Evolutionary conservation across 2,888 invertebrate species (phyloP).

Genomic region (Sminthurinus aureus): DNA sequence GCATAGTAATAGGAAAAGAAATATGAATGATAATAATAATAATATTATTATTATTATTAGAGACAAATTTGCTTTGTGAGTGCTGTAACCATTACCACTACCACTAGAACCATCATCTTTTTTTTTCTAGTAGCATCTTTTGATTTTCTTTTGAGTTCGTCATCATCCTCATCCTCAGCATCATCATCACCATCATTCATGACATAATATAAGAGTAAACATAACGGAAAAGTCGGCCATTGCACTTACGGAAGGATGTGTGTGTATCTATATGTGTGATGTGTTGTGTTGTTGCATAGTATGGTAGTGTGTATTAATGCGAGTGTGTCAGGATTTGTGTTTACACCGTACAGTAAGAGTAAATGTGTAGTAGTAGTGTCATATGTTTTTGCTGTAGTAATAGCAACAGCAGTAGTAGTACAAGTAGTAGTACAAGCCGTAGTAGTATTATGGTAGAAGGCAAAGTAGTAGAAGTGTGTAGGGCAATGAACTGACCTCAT

Average conservation of each 20-base stretch:
- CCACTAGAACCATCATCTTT: background rate
- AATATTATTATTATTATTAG: too few species aligned
- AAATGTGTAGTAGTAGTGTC: background rate
- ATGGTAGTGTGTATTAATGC: slow-evolving; percentile 26
- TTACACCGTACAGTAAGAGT: slow-evolving; percentile 30
- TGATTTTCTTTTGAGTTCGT: background rate
- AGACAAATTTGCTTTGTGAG: too few species aligned
- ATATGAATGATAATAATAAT: too few species aligned
- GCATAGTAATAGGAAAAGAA: background rate
- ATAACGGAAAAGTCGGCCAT: slow-evolving; percentile 42
- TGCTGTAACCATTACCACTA: background rate
- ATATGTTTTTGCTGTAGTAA: too few species aligned
- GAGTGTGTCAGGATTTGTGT: slow-evolving; percentile 13
- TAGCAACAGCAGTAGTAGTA: too few species aligned
- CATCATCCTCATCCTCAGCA: slow-evolving; percentile 14
- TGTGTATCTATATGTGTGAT: background rate
- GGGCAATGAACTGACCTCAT: slow-evolving; percentile 44
- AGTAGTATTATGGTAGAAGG: background rate
- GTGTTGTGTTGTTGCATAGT: background rate
- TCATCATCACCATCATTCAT: slow-evolving; percentile 34
- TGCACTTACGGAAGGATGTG: slow-evolving; percentile 42
- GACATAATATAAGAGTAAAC: slow-evolving; percentile 40
- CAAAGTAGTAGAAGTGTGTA: slow-evolving; percentile 13
- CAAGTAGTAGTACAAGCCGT: too few species aligned
- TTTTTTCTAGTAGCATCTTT: background rate